Conservation (phyloP, 2,888 invertebrate genomes). For the Pseudococcus jackbeardsleyi region DNA sequence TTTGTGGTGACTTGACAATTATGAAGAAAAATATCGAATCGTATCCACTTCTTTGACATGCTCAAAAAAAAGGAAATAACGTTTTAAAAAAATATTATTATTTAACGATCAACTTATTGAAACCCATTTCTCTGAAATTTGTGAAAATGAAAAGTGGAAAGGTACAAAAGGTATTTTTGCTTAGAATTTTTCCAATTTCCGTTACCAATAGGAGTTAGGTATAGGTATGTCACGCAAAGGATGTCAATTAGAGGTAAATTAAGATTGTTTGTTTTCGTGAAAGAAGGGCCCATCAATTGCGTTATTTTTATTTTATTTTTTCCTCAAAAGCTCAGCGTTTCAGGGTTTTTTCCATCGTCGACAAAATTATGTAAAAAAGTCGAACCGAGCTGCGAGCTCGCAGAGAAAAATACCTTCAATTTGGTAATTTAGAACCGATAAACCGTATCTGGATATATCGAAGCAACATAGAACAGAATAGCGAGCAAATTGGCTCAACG, state of each 20-base stretch:
- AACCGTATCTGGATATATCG: neutral
- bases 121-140: neutral
- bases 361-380: neutral
- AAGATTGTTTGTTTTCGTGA: neutral
- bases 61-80: neutral
- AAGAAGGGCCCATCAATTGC: neutral
- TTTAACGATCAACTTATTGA: neutral
- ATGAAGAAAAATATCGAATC: neutral
- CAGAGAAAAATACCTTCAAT: neutral
- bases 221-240: neutral
- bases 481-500: neutral
- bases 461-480: neutral
- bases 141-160: neutral
- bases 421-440: neutral
- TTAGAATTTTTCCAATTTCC: neutral
- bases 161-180: neutral
- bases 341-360: neutral
- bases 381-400: too few relatives aligned
- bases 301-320: constrained; percentile 3
- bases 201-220: neutral
- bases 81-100: neutral
- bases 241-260: neutral
- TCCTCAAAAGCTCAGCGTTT: neutral
- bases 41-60: neutral
- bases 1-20: neutral